phyloP scores from a whole-genome alignment of 2,888 invertebrate species.

The Drosophila histrio region DNA sequence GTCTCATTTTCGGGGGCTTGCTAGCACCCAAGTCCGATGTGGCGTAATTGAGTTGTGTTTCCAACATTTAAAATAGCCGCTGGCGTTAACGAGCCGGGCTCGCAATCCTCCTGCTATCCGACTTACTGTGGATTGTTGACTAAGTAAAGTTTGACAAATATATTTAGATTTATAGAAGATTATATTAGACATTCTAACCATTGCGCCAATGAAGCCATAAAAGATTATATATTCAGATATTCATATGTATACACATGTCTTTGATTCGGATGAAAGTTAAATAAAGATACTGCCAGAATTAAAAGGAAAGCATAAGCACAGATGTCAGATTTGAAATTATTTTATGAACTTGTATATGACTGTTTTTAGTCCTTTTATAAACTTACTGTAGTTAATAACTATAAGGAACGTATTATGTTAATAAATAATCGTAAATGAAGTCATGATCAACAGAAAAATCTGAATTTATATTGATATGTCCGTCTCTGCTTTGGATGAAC shows the following conservation, averaged over 20 bases:
- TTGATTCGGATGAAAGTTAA: background rate
- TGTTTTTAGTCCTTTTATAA: too few species aligned
- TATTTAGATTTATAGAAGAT: background rate
- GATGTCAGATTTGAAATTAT: too few species aligned
- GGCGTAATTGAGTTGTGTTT: constrained; percentile 76
- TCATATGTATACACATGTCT: background rate
- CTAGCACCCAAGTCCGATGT: constrained; percentile 16
- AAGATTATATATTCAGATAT: too few species aligned
- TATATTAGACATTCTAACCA: too few species aligned
- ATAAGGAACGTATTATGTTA: too few species aligned
- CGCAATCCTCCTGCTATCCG: constrained; percentile 9
- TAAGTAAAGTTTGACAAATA: constrained; percentile 36
- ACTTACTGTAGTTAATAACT: too few species aligned
- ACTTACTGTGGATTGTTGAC: constrained; percentile 12
- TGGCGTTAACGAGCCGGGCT: constrained; percentile 57
- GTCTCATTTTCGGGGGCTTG: constrained; percentile 1
- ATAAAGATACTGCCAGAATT: background rate
- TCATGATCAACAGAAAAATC: too few species aligned
- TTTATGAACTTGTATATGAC: too few species aligned
- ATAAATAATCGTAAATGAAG: too few species aligned
- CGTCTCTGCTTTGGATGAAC: too few species aligned
- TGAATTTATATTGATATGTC: too few species aligned
- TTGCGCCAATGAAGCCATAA: too few species aligned
- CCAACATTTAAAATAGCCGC: constrained; percentile 74
- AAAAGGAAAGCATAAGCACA: background rate